Base-by-base conservation (phyloP, 2,113 vertebrate species). In the Pelecanoides urinatrix region DNA sequence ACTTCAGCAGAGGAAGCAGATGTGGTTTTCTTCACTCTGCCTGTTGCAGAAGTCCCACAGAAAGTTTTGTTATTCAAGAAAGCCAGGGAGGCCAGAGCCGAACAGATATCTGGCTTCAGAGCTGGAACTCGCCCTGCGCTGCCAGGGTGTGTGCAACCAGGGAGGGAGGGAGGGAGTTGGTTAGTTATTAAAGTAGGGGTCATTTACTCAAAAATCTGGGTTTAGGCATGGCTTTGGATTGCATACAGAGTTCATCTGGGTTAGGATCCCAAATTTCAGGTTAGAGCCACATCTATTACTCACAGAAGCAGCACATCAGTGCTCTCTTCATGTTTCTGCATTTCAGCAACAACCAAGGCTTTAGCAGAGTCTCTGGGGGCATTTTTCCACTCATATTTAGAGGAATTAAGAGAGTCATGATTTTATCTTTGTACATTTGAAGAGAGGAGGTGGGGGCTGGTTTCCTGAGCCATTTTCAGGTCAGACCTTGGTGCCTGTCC, bases 31-130 rank as follows among this genome's bases (percentile, higher is more conserved):
- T 36, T 55, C 50, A 18, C 42, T 50, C 29, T 42, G 36, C 45
- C 13, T 38, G 13, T 13, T 61, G 45, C 65, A 81, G 50, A 59
- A 90, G 50, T 36, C 61, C 77, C 65, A 42, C 59, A 3, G 34
- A 55, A 53, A 50, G 26, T 59, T 93, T 29, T 53, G 65, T 17
- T 18, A 3, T 10, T 47, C 32, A 3, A 14, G 55, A 42, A 87
- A 40, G 34, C 17, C 61, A 7, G 2, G 17, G 45, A 56, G 21
- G 65, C 11, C 0, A 0, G 38, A 63, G 70, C 13, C 0, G 2
- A 56, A 21, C 36, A 50, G 78, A 4, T 30, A 21, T 2, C 36
- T 20, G 62, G 52, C 50, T 47, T 27, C 21, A 18, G 76, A 75
- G 70, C 71, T 50, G 79, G 79, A 65, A 65, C 53, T 42, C 8